phyloP scores from a whole-genome alignment of 2,113 vertebrate genomes.

The Grammomys surdaster region DNA sequence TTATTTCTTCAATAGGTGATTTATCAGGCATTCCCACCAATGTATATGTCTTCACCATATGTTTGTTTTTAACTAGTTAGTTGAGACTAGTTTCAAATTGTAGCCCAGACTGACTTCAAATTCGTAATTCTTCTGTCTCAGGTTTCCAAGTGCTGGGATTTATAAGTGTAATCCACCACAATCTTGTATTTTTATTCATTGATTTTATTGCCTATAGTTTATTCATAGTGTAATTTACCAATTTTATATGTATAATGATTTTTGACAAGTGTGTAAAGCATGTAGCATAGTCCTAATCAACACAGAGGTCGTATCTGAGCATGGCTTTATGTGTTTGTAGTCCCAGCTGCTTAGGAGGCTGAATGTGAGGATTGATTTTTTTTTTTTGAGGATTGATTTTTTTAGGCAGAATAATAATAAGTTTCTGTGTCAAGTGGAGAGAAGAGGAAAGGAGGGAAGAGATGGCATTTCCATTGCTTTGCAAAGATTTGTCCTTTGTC shows the following conservation, averaged over 20 bases:
- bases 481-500: not conserved
- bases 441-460: not conserved
- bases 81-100: not conserved
- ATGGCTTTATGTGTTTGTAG: not conserved
- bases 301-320: not conserved
- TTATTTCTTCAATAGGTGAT: slow-evolving; percentile 26
- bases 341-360: not conserved
- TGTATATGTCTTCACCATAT: not conserved
- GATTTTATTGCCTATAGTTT: slow-evolving; percentile 7
- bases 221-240: not conserved
- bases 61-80: not conserved
- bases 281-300: not conserved
- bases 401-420: not conserved
- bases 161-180: not conserved
- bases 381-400: not conserved
- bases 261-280: not conserved
- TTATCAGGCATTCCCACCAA: not conserved
- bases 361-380: not conserved
- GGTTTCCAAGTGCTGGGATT: not conserved
- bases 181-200: not conserved
- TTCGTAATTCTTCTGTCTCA: not conserved
- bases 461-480: not conserved
- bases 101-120: not conserved
- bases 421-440: not conserved
- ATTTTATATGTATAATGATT: not conserved